Evolutionary conservation across 2,888 invertebrate species (phyloP).

Genomic region (Cerceris rybyensis): DNA sequence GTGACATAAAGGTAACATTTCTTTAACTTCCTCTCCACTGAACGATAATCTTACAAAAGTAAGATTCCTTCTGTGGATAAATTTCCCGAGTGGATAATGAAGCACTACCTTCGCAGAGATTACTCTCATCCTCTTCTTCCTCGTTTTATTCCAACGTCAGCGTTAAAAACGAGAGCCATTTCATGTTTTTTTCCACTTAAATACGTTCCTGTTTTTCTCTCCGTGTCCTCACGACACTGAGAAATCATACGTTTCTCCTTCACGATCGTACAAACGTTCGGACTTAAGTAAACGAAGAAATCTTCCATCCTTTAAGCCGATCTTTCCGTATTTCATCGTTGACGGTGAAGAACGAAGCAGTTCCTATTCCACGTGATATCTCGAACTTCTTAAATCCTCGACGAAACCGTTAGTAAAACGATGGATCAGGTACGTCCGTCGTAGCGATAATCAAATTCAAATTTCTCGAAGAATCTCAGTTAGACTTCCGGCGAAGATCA

Average conservation of each 20-base stretch:
- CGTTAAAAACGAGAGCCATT: background rate
- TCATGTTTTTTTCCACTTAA: background rate
- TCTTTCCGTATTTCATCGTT: too few relatives aligned
- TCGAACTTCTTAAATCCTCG: too few relatives aligned
- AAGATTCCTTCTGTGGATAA: background rate
- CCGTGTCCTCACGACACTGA: conserved; percentile 5
- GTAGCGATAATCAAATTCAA: too few relatives aligned
- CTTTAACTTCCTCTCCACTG: background rate
- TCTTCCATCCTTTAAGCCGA: too few relatives aligned
- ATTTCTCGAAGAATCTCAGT: too few relatives aligned
- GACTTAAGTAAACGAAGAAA: background rate
- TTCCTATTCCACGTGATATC: too few relatives aligned
- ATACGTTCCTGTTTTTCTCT: background rate
- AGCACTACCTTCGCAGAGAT: background rate
- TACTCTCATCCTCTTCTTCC: background rate
- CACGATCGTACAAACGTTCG: background rate
- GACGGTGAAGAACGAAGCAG: too few relatives aligned
- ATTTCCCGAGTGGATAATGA: background rate
- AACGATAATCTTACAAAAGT: conserved; percentile 8
- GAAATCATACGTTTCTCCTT: conserved; percentile 10
- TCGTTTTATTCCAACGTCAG: background rate
- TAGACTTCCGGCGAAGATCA: too few relatives aligned
- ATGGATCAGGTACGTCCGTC: too few relatives aligned
- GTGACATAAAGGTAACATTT: background rate
- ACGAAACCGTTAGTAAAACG: too few relatives aligned